Conservation (phyloP, 2,888 invertebrate species). For the Stenolophus ochropezus region DNA sequence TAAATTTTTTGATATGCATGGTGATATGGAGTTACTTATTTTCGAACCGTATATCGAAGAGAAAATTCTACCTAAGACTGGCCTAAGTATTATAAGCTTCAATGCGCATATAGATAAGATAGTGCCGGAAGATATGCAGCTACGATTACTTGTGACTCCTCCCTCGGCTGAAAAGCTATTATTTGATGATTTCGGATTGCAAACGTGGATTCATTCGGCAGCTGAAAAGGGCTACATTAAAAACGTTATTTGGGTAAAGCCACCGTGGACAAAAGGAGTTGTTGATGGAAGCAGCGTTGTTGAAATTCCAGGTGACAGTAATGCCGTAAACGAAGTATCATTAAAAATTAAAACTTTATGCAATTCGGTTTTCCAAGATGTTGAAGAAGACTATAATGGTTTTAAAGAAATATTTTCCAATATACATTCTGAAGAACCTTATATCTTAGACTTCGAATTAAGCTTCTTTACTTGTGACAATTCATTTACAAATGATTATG, state of each 20-base stretch:
- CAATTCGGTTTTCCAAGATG: slow-evolving; percentile 46
- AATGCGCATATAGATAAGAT: slow-evolving; percentile 48
- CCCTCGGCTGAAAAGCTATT: neutral
- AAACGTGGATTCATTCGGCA: slow-evolving; percentile 91
- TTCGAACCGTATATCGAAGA: slow-evolving; percentile 41
- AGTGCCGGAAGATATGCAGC: slow-evolving; percentile 51
- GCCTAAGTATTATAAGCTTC: slow-evolving; percentile 37
- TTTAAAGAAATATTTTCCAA: slow-evolving; percentile 44
- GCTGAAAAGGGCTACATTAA: slow-evolving; percentile 87
- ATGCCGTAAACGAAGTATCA: slow-evolving; percentile 42
- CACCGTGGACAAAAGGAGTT: slow-evolving; percentile 89
- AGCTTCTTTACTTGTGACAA: slow-evolving; percentile 89
- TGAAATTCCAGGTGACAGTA: neutral
- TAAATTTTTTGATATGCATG: slow-evolving; percentile 52
- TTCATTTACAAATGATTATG: slow-evolving; percentile 77
- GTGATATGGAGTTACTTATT: slow-evolving; percentile 7
- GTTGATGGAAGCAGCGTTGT: slow-evolving; percentile 74
- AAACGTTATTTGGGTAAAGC: slow-evolving; percentile 86
- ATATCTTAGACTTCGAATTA: slow-evolving; percentile 84
- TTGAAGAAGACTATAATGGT: slow-evolving; percentile 36
- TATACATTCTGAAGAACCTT: slow-evolving; percentile 69
- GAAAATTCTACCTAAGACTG: slow-evolving; percentile 43
- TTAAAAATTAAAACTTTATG: slow-evolving; percentile 49
- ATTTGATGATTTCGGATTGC: slow-evolving; percentile 80
- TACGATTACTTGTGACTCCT: slow-evolving; percentile 22